Conservation (phyloP, 2,113 vertebrate genomes). For the Xyliphius kryptos region DNA sequence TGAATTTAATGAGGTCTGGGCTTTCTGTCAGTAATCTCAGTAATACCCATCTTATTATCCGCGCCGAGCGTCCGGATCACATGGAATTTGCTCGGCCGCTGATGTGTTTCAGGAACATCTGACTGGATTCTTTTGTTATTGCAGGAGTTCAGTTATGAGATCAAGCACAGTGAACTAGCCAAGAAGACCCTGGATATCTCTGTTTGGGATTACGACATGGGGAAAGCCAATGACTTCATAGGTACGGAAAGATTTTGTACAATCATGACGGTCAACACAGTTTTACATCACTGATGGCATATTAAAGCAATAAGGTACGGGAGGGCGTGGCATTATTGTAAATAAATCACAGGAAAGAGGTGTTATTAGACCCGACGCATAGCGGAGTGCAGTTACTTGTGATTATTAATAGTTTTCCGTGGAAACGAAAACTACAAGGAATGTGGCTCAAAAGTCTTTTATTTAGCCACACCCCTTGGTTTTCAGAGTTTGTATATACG, state of each 20-base stretch:
- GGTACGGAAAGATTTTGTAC: slow-evolving; percentile 50
- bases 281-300: too few species aligned
- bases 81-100: background rate
- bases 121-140: slow-evolving; percentile 10
- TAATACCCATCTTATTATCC: slow-evolving; percentile 11
- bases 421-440: too few species aligned
- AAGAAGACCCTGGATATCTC: slow-evolving; percentile 95
- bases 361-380: too few species aligned
- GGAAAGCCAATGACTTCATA: slow-evolving; percentile 88
- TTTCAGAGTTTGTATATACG: too few species aligned
- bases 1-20: slow-evolving; percentile 89
- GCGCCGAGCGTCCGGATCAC: background rate
- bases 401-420: too few species aligned
- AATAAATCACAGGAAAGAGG: too few species aligned
- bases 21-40: slow-evolving; percentile 12
- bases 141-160: slow-evolving; percentile 94
- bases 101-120: background rate
- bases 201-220: slow-evolving; percentile 92
- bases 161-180: slow-evolving; percentile 91
- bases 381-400: too few species aligned
- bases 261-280: too few species aligned
- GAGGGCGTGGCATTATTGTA: too few species aligned
- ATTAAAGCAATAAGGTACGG: too few species aligned
- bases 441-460: too few species aligned
- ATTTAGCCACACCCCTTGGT: too few species aligned